These are phyloP conservation scores for Hyperoodon ampullatus DNA, from an alignment of 2,113 vertebrate genomes.

Conservation along the genomic window DNA sequence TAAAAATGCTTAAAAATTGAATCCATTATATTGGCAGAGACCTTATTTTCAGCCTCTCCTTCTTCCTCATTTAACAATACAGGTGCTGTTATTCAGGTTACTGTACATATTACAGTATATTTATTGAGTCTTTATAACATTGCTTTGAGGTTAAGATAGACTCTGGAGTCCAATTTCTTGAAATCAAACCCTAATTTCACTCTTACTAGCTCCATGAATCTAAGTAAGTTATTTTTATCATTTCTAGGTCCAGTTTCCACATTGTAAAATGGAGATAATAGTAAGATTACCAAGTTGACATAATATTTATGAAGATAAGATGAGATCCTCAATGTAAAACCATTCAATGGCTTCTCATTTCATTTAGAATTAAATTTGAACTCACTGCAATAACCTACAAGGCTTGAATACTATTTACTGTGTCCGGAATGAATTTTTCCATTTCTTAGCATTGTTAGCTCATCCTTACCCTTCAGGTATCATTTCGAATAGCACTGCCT, in stretches of 20 bases:
- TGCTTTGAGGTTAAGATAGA: not conserved
- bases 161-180: not conserved
- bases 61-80: not conserved
- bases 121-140: not conserved
- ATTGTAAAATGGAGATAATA: not conserved
- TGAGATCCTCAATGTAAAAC: not conserved
- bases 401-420: not conserved
- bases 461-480: not conserved
- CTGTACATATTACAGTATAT: not conserved
- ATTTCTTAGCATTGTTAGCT: not conserved
- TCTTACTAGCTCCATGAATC: not conserved
- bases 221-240: not conserved
- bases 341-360: conserved; percentile 5
- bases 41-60: not conserved
- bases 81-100: not conserved
- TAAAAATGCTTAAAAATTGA: conserved; percentile 23
- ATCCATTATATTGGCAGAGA: not conserved
- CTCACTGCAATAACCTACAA: not conserved
- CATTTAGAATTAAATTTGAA: conserved; percentile 30
- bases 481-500: not conserved
- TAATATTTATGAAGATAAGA: not conserved
- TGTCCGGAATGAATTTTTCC: not conserved
- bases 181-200: not conserved
- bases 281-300: not conserved
- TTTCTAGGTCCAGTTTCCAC: not conserved